Evolutionary conservation across 2,888 invertebrate species (phyloP).

Genomic region (Drosophila ezoana): DNA sequence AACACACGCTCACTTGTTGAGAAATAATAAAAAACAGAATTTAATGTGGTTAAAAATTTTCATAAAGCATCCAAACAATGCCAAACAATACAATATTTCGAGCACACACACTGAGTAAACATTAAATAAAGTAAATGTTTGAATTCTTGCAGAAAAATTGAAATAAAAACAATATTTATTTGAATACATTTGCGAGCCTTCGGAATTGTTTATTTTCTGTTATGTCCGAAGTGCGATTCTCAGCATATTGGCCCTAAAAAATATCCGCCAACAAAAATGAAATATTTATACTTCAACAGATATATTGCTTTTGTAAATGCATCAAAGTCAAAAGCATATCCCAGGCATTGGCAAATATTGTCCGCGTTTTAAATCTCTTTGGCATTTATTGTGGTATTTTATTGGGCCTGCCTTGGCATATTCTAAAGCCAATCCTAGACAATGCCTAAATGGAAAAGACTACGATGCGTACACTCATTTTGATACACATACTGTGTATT

Average conservation of each 20-base stretch:
- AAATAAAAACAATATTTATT: conserved; percentile 31
- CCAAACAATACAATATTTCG: conserved; percentile 23
- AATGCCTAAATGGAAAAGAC: neutral
- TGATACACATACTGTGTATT: too few relatives aligned
- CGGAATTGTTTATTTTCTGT: conserved; percentile 13
- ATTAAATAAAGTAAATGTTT: conserved; percentile 45
- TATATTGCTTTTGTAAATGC: conserved; percentile 7
- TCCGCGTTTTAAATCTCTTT: conserved; percentile 17
- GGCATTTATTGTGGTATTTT: conserved; percentile 28
- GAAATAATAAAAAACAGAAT: conserved; percentile 63
- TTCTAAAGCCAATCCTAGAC: neutral
- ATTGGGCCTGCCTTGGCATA: conserved; percentile 10
- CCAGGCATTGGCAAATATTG: conserved; percentile 27
- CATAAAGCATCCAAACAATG: conserved; percentile 68
- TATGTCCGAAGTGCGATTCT: conserved; percentile 16
- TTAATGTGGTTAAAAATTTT: conserved; percentile 71
- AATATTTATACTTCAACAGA: neutral
- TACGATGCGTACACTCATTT: neutral
- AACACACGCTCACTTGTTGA: conserved; percentile 49
- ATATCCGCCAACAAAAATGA: neutral
- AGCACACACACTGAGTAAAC: conserved; percentile 22
- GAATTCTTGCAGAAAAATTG: conserved; percentile 33
- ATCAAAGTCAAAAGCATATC: conserved; percentile 14
- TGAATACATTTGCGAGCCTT: conserved; percentile 38
- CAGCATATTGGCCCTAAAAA: conserved; percentile 4